Evolutionary conservation across 1,140 invertebrate species (phyloP), one percentile per base, ranked within the genome.

Genomic region (Protaetia brevitarsis): DNA sequence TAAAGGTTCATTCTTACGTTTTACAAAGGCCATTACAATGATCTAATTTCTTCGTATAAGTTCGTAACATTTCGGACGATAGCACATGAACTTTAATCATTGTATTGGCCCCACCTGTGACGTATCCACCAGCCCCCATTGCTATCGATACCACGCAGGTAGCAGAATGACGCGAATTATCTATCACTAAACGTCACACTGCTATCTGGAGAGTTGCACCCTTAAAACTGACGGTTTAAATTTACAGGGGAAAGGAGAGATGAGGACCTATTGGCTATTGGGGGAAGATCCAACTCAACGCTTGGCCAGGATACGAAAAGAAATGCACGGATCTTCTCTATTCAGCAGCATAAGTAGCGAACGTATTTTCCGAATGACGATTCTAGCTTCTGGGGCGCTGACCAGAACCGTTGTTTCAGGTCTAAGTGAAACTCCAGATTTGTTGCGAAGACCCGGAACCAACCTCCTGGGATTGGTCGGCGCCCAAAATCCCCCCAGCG

Each of bases 241-340:
- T 69, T 69, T 71, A 66, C 63, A 93, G 87, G 91, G 87, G 1
- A 89, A 89, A 81, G 87, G 88, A 5, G 85, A 89, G 64, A 89
- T 91, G 82, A 78, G 83, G 45, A 92, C 90, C 0, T 92, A 88
- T 80, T 93, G 90, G 90, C 77, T 93, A 11, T 76, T 85, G 0
- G 86, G 86, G 4, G 87, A 89, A 75, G 84, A 89, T 72, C 72
- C 76, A 1, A 65, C 60, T 19, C 71, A 76, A 66, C 57, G 74
- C 60, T 61, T 77, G 34, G 76, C 74, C 3, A 59, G 75, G 61
- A 73, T 78, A 31, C 68, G 72, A 30, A 66, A 73, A 61, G 74
- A 77, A 67, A 72, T 77, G 26, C 66, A 74, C 5, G 77, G 74
- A 1, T 77, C 76, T 1, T 74, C 72, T 0, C 62, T 77, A 56